These are phyloP conservation scores for Priapulus caudatus DNA, from an alignment of 2,888 invertebrate genomes.

Conservation along the genomic window DNA sequence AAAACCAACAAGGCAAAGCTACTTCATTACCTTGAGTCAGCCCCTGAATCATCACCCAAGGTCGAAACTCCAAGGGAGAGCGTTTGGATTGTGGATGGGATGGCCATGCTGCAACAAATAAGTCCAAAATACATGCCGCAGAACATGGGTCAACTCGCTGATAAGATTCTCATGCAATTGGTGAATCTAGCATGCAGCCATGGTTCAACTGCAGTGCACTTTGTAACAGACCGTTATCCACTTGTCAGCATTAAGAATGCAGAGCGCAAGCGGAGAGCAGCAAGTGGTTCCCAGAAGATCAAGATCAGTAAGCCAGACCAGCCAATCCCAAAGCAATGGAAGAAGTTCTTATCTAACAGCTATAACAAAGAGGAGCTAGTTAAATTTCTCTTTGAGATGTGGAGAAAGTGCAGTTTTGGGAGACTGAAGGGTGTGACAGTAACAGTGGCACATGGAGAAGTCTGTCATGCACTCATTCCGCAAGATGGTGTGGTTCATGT, in stretches of 20 bases:
- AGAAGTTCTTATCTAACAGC: constrained; percentile 6
- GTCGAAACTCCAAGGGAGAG: too few species aligned
- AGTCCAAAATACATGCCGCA: constrained; percentile 6
- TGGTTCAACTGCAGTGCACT: constrained; percentile 2
- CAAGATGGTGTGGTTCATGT: too few species aligned
- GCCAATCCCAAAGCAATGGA: constrained; percentile 10
- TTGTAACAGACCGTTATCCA: constrained; percentile 11
- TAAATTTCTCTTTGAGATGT: constrained; percentile 5
- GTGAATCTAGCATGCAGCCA: not conserved
- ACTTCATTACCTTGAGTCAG: too few species aligned
- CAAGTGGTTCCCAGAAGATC: not conserved
- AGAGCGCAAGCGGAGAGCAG: constrained; percentile 7
- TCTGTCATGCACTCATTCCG: too few species aligned
- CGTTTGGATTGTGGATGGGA: too few species aligned
- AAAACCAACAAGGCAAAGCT: too few species aligned
- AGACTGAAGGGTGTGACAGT: not conserved
- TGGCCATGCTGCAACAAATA: too few species aligned
- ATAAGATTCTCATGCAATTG: not conserved
- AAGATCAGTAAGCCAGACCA: constrained; percentile 2
- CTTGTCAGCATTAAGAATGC: constrained; percentile 4
- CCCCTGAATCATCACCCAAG: too few species aligned
- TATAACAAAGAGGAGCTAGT: constrained; percentile 9
- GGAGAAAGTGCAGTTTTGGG: not conserved
- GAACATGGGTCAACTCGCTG: constrained; percentile 7
- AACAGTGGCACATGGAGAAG: too few species aligned